Conservation (phyloP, 2,888 invertebrate genomes). For the Sarcophaga carnaria region DNA sequence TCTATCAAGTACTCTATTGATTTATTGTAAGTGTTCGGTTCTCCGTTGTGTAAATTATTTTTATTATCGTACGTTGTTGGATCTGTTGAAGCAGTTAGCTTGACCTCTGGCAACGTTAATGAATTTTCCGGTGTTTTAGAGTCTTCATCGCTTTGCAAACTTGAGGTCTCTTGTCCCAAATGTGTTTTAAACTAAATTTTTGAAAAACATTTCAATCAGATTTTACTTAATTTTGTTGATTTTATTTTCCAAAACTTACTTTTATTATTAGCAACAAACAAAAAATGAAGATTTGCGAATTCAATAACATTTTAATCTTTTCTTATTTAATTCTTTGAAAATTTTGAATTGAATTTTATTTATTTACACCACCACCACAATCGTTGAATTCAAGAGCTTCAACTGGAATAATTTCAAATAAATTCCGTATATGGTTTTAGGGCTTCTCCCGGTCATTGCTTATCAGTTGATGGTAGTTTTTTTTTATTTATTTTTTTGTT, state of each 20-base stretch:
- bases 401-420: slow-evolving; percentile 45
- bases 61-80: too few relatives aligned
- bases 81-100: too few relatives aligned
- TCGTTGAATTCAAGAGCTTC: slow-evolving; percentile 44
- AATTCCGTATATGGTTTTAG: slow-evolving; percentile 27
- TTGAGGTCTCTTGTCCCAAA: neutral
- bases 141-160: neutral
- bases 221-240: neutral
- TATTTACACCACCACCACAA: slow-evolving; percentile 26
- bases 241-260: slow-evolving; percentile 38
- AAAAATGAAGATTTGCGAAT: neutral
- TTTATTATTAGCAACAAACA: neutral
- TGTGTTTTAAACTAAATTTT: neutral
- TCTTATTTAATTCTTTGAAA: neutral
- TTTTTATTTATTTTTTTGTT: neutral
- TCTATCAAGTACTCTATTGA: neutral
- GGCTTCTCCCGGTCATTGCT: slow-evolving; percentile 51
- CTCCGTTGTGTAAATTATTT: neutral
- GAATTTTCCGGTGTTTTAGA: neutral
- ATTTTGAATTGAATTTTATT: neutral
- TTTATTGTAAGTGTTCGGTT: neutral
- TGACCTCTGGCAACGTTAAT: too few relatives aligned
- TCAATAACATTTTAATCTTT: slow-evolving; percentile 21
- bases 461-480: slow-evolving; percentile 56
- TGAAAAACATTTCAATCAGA: neutral